Percentiles rank a stretch among this genome's conserved stretches.
These are phyloP conservation scores for Schizopygopsis malacanthus DNA, from an alignment of 2,797 vertebrate species.

Conservation along the genomic window DNA sequence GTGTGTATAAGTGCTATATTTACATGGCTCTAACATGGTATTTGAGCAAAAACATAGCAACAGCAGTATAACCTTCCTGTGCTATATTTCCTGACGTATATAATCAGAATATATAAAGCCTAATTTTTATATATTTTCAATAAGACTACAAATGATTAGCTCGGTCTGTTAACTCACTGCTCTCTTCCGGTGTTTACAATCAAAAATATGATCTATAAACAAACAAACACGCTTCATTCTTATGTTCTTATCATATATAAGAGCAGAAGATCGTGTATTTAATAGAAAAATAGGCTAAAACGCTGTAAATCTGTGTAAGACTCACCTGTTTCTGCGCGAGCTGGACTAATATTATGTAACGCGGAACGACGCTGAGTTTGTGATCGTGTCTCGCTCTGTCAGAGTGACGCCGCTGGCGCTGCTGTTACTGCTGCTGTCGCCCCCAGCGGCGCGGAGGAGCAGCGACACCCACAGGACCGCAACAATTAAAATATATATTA, in stretches of 20 bases:
- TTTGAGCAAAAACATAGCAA: background rate
- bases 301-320: background rate
- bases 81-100: background rate
- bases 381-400: background rate
- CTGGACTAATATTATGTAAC: background rate
- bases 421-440: background rate
- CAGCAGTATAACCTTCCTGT: background rate
- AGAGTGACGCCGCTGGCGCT: background rate
- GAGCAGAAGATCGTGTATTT: background rate
- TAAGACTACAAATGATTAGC: background rate
- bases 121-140: background rate
- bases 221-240: background rate
- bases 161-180: background rate
- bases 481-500: background rate
- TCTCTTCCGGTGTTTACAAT: background rate
- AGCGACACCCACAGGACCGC: background rate
- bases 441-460: conserved; percentile 7
- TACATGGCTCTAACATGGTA: background rate
- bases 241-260: background rate
- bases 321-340: background rate
- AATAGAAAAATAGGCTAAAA: background rate
- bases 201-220: background rate
- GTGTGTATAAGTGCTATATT: too few relatives aligned
- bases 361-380: background rate
- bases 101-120: background rate